These are phyloP conservation scores for Uria aalge DNA, from an alignment of 2,113 vertebrate genomes.

Conservation along the genomic window DNA sequence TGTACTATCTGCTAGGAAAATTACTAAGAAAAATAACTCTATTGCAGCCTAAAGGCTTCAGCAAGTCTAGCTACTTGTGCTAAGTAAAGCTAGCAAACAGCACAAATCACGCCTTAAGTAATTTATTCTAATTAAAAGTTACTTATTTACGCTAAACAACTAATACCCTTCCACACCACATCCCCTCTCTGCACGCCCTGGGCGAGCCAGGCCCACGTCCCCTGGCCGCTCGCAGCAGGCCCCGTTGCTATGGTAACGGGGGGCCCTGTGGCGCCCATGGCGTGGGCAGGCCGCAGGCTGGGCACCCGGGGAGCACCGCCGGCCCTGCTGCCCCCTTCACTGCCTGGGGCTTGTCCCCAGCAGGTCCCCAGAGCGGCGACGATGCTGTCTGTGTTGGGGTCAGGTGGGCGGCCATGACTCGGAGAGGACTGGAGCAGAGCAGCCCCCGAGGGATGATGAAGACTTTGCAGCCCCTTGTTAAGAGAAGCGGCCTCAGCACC, in stretches of 20 bases:
- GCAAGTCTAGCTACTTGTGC: too few relatives aligned
- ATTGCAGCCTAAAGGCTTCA: too few relatives aligned
- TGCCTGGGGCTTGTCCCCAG: neutral
- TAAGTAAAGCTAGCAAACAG: too few relatives aligned
- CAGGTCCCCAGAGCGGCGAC: neutral
- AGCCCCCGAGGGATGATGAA: accelerated
- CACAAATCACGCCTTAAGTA: too few relatives aligned
- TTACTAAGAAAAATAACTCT: too few relatives aligned
- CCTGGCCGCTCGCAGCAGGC: neutral
- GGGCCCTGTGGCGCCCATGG: accelerated
- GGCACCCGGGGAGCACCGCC: accelerated
- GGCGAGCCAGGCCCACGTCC: accelerated
- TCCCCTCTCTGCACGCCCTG: neutral
- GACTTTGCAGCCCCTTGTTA: neutral
- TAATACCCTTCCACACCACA: neutral
- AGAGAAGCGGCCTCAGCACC: neutral
- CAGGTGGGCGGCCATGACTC: too few relatives aligned
- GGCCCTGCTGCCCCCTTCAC: neutral
- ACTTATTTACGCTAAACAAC: too few relatives aligned
- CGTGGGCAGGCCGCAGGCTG: accelerated
- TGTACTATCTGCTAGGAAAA: too few relatives aligned
- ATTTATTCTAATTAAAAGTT: too few relatives aligned
- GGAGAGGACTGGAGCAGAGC: neutral
- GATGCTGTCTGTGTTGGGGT: accelerated
- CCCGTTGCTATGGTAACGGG: accelerated